Base-by-base conservation (phyloP, 2,113 vertebrate genomes). In the Pachycephala philippinensis region DNA sequence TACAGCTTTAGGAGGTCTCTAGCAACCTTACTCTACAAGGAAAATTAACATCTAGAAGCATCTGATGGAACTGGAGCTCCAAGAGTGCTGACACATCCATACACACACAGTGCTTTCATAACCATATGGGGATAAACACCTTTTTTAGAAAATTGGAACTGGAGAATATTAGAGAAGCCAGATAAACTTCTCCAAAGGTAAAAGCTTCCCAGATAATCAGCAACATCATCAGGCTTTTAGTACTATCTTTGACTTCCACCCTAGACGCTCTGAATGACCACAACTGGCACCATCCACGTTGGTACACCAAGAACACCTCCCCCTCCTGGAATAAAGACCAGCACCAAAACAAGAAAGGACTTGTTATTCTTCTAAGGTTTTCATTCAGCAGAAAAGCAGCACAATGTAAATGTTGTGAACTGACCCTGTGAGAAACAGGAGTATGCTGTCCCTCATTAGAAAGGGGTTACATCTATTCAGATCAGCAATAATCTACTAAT, bases 251-350 rank as follows among this genome's bases (percentile, higher is more conserved):
- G 28, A 23, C 40, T 88, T 71, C 37, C 53, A 30, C 18, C 11
- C 16, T 3, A 35, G 42, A 28, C 1, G 2, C 63, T 56, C 44
- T 19, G 23, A 92, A 54, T 1, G 6, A 26, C 52, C 57, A 28
- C 52, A 64, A 3, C 35, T 6, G 68, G 59, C 15, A 1, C 45
- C 1, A 1, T 4, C 20, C 37, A 18, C 0, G 0, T 7, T 11
- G 47, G 63, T 0, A 0, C 22, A 63, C n/a, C 60, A 49, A 24
- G 50, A 94, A 11, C 21, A 64, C 28, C 7, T 60, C 33, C 64
- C 53, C 7, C 53, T 61, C 61, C 52, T 27, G 14, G 14, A 74
- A 70, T 5, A 44, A 52, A 54, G 28, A 44, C 28, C 3, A 9
- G 28, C 22, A 49, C 27, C 60, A 72, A 47, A 89, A 66, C 30